A percentile compares a stretch with the other conserved stretches of the same genome.
Conservation (phyloP, 2,888 invertebrate genomes). For the Dastarcus helophoroides region DNA sequence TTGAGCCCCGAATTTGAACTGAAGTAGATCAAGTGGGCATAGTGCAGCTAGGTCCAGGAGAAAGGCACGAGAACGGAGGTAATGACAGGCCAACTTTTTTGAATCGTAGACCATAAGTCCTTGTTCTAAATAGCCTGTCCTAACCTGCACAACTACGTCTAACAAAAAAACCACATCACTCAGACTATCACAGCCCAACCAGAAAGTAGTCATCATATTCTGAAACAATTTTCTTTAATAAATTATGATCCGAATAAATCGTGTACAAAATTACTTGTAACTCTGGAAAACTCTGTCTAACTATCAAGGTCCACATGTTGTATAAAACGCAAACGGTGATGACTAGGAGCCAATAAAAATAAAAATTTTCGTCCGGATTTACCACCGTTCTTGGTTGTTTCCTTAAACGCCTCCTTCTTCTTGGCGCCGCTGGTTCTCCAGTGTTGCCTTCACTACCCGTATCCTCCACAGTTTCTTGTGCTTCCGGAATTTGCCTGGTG, state of each 20-base stretch:
- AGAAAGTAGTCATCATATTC: constrained; percentile 55
- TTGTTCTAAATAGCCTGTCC: constrained; percentile 91
- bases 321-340: constrained; percentile 84
- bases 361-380: constrained; percentile 91
- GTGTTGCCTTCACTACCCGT: constrained; percentile 45
- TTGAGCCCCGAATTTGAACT: constrained; percentile 65
- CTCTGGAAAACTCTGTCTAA: constrained; percentile 88
- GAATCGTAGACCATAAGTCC: constrained; percentile 91
- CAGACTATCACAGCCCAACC: constrained; percentile 73
- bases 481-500: constrained; percentile 79
- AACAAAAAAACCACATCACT: constrained; percentile 79
- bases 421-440: constrained; percentile 31
- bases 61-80: constrained; percentile 74
- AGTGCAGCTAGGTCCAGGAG: constrained; percentile 73
- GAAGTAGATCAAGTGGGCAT: constrained; percentile 77
- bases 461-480: constrained; percentile 70
- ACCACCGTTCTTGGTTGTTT: constrained; percentile 72
- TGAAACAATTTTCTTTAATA: constrained; percentile 16
- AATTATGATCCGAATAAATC: too few species aligned
- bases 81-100: constrained; percentile 80
- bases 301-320: constrained; percentile 92
- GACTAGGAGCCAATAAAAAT: constrained; percentile 90
- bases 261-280: constrained; percentile 45
- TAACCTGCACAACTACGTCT: constrained; percentile 82
- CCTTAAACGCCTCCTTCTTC: constrained; percentile 55